phyloP scores from a whole-genome alignment of 2,797 vertebrate genomes.

The Eurystomus glaucurus region DNA sequence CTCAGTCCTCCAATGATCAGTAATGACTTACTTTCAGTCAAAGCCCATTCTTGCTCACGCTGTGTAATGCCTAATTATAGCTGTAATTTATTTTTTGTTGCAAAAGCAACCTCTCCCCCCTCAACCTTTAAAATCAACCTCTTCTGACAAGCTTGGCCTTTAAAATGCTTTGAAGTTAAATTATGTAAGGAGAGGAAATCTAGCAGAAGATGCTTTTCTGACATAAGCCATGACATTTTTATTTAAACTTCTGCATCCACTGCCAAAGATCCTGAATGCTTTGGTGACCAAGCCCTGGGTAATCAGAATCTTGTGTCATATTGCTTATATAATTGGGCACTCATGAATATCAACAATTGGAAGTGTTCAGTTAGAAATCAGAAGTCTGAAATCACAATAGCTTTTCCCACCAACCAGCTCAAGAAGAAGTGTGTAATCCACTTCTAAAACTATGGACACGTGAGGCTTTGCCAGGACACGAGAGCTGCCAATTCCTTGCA shows the following conservation, averaged over 20 bases:
- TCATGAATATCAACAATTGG: background rate
- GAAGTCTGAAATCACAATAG: background rate
- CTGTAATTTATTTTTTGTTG: background rate
- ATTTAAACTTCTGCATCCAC: background rate
- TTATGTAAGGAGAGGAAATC: slow-evolving; percentile 22
- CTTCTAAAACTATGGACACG: background rate
- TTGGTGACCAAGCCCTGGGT: background rate
- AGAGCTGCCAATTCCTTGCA: background rate
- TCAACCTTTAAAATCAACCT: slow-evolving; percentile 32
- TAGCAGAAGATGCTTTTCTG: background rate
- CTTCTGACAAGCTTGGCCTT: slow-evolving; percentile 34
- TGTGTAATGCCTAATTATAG: background rate
- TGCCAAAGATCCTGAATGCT: background rate
- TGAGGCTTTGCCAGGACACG: background rate
- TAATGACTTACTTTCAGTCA: background rate
- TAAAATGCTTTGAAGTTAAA: slow-evolving; percentile 32
- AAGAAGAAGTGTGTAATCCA: background rate
- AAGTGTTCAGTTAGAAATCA: background rate
- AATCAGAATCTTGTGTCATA: background rate
- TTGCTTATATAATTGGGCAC: background rate
- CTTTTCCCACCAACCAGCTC: background rate
- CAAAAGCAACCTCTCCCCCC: background rate
- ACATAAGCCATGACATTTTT: background rate
- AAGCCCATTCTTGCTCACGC: too few relatives aligned
- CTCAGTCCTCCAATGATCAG: background rate